Evolutionary conservation across 1,140 invertebrate species (phyloP), one percentile per base, ranked within the genome.

Genomic region (Probaryconus sp.): DNA sequence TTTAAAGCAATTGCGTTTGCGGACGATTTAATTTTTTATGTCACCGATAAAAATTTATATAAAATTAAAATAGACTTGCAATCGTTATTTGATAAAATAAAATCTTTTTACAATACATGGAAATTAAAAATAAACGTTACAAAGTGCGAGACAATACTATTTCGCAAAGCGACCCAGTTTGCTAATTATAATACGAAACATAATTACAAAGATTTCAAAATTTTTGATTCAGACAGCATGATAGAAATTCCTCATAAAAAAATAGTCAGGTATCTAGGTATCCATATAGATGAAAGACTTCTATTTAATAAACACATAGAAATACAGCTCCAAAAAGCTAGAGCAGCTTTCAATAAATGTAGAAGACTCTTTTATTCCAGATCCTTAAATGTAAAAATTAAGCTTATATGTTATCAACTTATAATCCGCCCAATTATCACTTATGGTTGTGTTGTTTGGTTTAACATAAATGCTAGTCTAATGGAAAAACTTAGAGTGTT

Each of bases 401-500:
- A 68, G 64, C n/a, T 51, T 0, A 37, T 58, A 0, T 75, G 65
- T 13, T 76, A 70, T 56, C 17, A 38, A 10, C 11, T 63, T 16
- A 9, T 75, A 33, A 51, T 68, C 0, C 14, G 70, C 13, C 70
- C 70, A 2, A 67, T 67, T 1, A 13, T 67, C 1, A 67, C 63
- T 1, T 67, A 60, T 28, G 30, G 17, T 18, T 38, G 30, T 2
- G 21, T 17, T 24, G 28, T 74, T 1, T 61, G 61, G 55, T 68
- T 45, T 16, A 60, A 74, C 17, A 43, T 53, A 10, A 45, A 13
- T 9, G 37, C 60, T 1, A 1, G 1, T 3, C n/a, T 18, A 11
- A 72, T 72, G 68, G 42, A 72, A 67, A 58, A 37, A 51, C 2
- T 72, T 1, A 58, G 61, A 30, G 5, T 20, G 0, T 56, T 58